phyloP scores from a whole-genome alignment of 2,113 vertebrate species.

The Apteryx mantelli region DNA sequence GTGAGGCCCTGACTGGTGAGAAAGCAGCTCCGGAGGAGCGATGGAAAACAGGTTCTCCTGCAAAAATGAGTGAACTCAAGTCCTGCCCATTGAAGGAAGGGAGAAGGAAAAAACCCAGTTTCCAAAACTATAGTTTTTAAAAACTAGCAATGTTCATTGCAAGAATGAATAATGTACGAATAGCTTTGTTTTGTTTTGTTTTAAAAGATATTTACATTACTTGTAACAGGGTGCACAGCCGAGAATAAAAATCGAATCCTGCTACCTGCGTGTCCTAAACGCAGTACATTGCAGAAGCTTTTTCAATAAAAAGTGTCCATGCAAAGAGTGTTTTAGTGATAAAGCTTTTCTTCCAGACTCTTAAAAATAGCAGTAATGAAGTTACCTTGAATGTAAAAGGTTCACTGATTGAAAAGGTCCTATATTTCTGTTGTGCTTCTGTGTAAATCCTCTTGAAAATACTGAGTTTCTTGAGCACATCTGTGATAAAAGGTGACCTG shows the following conservation, averaged over 20 bases:
- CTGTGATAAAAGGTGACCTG: fast-evolving
- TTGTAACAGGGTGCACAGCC: neutral
- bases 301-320: neutral
- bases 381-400: neutral
- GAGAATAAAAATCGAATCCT: neutral
- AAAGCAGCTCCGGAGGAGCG: no score
- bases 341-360: neutral
- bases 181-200: neutral
- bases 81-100: neutral
- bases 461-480: fast-evolving
- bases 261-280: neutral
- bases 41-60: no score
- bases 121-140: neutral
- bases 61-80: no score
- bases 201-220: neutral
- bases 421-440: fast-evolving
- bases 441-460: fast-evolving
- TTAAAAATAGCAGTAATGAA: neutral
- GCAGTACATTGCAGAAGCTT: neutral
- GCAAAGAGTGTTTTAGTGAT: neutral
- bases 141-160: neutral
- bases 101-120: neutral
- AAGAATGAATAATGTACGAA: fast-evolving
- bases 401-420: neutral
- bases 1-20: no score